Evolutionary conservation across 1,140 invertebrate genomes (phyloP).

Genomic region (Drosophila pseudoobscura): DNA sequence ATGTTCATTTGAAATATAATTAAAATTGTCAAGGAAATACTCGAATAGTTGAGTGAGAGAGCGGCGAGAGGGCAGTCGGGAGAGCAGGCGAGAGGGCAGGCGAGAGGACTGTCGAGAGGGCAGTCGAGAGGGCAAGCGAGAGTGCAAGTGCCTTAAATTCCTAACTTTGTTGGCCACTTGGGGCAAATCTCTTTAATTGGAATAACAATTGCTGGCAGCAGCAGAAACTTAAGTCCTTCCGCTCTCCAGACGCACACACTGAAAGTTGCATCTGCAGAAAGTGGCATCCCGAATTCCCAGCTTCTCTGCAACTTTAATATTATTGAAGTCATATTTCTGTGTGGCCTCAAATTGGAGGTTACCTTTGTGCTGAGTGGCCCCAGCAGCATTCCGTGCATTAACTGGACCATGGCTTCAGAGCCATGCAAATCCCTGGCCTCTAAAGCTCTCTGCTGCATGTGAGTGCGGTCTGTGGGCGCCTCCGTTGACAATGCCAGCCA

Average conservation of each 20-base stretch:
- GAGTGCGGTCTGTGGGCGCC: constrained; percentile 55
- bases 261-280: too few relatives aligned
- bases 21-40: background rate
- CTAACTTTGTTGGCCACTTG: constrained; percentile 32
- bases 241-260: constrained; percentile 19
- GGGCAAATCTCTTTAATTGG: constrained; percentile 55
- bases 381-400: constrained; percentile 12
- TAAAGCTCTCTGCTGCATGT: constrained; percentile 15
- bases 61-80: background rate
- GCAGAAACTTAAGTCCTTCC: constrained; percentile 60
- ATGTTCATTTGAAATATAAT: background rate
- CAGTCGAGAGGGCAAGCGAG: background rate
- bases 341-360: constrained; percentile 4
- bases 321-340: constrained; percentile 34
- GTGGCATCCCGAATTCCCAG: too few relatives aligned
- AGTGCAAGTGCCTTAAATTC: constrained; percentile 27
- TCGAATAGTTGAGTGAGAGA: background rate
- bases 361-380: constrained; percentile 7
- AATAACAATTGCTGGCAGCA: constrained; percentile 48
- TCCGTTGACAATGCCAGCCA: constrained; percentile 62
- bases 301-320: constrained; percentile 31
- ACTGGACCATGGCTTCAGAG: constrained; percentile 11
- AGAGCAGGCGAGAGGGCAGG: too few relatives aligned
- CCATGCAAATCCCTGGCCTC: constrained; percentile 40
- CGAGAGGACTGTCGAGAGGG: too few relatives aligned